Evolutionary conservation across 2,888 invertebrate species (phyloP).

Genomic region (Pandemis corylana): DNA sequence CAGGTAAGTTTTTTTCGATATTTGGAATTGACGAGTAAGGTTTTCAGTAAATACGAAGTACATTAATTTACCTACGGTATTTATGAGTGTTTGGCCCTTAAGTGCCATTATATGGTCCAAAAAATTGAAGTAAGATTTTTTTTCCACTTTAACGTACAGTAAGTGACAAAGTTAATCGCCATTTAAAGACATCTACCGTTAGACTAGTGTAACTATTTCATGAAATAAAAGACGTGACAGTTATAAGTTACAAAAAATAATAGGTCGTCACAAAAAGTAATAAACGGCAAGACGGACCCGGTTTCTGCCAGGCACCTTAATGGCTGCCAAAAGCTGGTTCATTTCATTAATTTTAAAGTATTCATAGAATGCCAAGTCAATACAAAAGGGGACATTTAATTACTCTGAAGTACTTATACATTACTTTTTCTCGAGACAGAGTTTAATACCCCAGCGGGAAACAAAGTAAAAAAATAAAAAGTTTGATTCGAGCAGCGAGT

Average conservation of each 20-base stretch:
- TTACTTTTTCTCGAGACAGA: constrained; percentile 79
- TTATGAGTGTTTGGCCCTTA: no score
- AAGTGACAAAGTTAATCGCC: background rate
- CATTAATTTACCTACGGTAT: no score
- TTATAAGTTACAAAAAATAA: constrained; percentile 32
- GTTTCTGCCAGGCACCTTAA: background rate
- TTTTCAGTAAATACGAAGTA: no score
- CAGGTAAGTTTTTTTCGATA: no score
- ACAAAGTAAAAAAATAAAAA: constrained; percentile 69
- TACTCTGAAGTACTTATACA: constrained; percentile 76
- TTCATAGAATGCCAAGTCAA: constrained; percentile 49
- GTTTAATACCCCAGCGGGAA: constrained; percentile 66
- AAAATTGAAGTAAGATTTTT: no score
- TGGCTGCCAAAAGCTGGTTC: no score
- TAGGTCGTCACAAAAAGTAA: constrained; percentile 9
- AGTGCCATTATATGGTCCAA: no score
- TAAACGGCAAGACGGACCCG: constrained; percentile 12
- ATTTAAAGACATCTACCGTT: no score
- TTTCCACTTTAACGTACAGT: no score
- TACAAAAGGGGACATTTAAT: constrained; percentile 77
- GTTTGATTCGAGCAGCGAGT: constrained; percentile 76
- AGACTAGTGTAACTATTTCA: background rate
- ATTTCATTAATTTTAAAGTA: constrained; percentile 21
- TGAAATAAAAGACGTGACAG: background rate
- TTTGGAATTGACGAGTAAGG: no score